Evolutionary conservation across 2,113 vertebrate genomes (phyloP), one percentile per base, ranked within the genome.

Genomic region (Calyptomena viridis): DNA sequence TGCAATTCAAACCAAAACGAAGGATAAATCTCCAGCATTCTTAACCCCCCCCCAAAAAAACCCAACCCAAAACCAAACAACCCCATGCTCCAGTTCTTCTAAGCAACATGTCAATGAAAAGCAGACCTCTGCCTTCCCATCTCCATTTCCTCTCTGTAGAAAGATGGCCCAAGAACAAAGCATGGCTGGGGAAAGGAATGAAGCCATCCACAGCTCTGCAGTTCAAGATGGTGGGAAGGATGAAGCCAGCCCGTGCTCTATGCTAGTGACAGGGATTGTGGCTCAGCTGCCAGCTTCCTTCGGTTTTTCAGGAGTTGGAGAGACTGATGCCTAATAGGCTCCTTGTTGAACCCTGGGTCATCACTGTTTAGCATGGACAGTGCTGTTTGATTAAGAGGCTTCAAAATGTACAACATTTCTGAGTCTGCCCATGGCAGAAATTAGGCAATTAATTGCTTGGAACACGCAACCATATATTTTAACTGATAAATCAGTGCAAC

Each of bases 261-360:
- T 24, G 30, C 20, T 46, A 24, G 19, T 44, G 68, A 60, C 25
- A 56, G 22, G 69, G 71, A 44, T 3, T 5, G 8, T 16, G 49
- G 30, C 59, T 81, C 55, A 73, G 42, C n/a, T 67, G n/a, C 28
- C 25, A 25, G 21, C 37, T 71, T 35, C 66, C 49, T 75, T 75
- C 30, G n/a, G 12, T 50, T 66, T 87, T 50, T 47, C 77, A 69
- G 46, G 68, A 84, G 27, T 33, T 27, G 6, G 2, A 71, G 35
- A 77, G 18, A 33, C 11, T 42, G 44, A 73, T 46, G 50, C 28
- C 62, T 40, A 35, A 74, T 25, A 76, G 39, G 47, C 33, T 59
- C 19, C 50, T 52, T 1, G 3, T 6, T 47, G 53, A 27, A 73
- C 6, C 13, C 35, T 23, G 8, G 23, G 25, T 60, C 1, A 0